Evolutionary conservation across 2,888 invertebrate species (phyloP).

Genomic region (Octonoba sinensis): DNA sequence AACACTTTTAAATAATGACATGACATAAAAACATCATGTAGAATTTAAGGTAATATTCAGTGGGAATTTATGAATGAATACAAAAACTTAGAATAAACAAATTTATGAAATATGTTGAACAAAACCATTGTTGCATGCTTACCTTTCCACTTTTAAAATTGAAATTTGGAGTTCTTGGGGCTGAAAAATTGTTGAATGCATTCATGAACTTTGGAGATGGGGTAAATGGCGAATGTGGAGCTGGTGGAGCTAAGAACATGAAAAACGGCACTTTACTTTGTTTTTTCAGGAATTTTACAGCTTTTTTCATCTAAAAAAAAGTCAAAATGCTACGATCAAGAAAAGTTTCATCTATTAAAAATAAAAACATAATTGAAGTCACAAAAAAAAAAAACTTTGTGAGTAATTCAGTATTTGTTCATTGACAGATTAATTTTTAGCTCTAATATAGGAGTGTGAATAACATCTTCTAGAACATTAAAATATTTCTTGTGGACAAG

Average conservation of each 20-base stretch:
- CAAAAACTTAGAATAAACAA: not conserved
- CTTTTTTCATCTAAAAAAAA: slow-evolving; percentile 69
- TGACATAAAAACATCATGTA: no score
- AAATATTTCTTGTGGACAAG: no score
- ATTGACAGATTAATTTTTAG: no score
- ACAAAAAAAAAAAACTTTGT: not conserved
- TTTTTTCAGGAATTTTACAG: slow-evolving; percentile 69
- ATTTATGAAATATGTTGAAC: not conserved
- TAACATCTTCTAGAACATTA: no score
- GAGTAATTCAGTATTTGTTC: no score
- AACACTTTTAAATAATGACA: no score
- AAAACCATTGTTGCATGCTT: slow-evolving; percentile 8
- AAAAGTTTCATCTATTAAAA: not conserved
- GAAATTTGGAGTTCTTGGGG: slow-evolving; percentile 78
- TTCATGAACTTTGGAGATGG: slow-evolving; percentile 82
- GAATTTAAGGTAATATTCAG: no score
- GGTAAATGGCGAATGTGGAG: slow-evolving; percentile 88
- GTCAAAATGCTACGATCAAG: not conserved
- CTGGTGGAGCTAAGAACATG: slow-evolving; percentile 88
- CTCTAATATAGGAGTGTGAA: no score
- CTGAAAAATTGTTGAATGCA: slow-evolving; percentile 76
- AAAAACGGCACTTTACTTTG: slow-evolving; percentile 77
- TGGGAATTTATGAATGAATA: not conserved
- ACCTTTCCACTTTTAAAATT: slow-evolving; percentile 69
- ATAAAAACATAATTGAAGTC: not conserved